phyloP scores from a whole-genome alignment of 2,888 invertebrate genomes.

The Caenorhabditis angaria region DNA sequence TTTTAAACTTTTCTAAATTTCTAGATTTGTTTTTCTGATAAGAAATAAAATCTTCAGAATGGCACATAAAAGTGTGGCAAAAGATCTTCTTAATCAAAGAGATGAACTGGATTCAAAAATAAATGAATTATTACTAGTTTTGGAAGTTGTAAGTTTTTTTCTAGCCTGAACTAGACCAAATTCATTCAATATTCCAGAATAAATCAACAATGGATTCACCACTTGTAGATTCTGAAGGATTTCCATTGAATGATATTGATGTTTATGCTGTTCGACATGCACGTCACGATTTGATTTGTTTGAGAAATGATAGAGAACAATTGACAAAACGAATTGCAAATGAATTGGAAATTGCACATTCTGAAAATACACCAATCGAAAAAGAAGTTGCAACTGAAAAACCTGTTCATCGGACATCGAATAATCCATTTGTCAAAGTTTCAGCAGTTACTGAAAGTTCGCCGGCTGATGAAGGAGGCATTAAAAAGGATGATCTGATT shows the following conservation, averaged over 20 bases:
- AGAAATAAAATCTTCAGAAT: conserved; percentile 8
- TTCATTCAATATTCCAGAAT: no score
- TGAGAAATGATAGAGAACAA: conserved; percentile 87
- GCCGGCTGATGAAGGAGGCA: conserved; percentile 52
- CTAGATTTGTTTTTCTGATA: background rate
- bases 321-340: conserved; percentile 82
- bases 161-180: no score
- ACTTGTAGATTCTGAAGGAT: conserved; percentile 86
- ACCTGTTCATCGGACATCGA: conserved; percentile 59
- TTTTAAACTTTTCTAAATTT: no score
- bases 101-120: conserved; percentile 61
- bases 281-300: conserved; percentile 87
- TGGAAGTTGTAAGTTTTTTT: conserved; percentile 33
- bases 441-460: conserved; percentile 45
- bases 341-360: conserved; percentile 21
- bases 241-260: conserved; percentile 87
- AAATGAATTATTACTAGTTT: conserved; percentile 31
- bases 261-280: conserved; percentile 89
- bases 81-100: conserved; percentile 54
- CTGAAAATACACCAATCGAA: background rate
- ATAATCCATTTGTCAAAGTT: conserved; percentile 54
- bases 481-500: conserved; percentile 58
- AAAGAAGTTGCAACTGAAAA: conserved; percentile 6
- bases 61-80: conserved; percentile 41
- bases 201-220: conserved; percentile 80